Evolutionary conservation across 2,888 invertebrate genomes (phyloP).

Genomic region (Brachyptera putata): DNA sequence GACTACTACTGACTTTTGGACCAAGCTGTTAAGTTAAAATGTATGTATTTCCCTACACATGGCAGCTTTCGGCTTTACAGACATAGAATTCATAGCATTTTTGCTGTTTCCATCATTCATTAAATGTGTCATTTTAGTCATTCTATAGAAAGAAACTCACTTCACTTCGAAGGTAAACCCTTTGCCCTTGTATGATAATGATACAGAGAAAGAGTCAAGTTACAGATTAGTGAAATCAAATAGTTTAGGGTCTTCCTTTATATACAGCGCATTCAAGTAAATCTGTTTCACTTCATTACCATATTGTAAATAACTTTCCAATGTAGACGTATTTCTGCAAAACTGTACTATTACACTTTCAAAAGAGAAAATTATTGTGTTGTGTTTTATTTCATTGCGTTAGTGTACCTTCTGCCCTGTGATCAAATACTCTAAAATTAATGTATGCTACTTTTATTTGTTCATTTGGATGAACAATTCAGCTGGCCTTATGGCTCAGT

Average conservation of each 20-base stretch:
- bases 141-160: conserved; percentile 11
- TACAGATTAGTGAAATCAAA: too few species aligned
- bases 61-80: conserved; percentile 30
- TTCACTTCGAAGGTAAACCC: conserved; percentile 16
- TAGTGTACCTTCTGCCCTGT: too few species aligned
- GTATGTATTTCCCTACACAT: conserved; percentile 11
- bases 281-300: conserved; percentile 31
- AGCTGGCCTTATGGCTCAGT: too few species aligned
- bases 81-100: conserved; percentile 23
- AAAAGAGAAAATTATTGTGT: conserved; percentile 1
- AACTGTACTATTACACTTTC: conserved; percentile 32
- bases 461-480: too few species aligned
- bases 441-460: too few species aligned
- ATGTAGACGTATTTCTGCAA: conserved; percentile 34
- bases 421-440: too few species aligned
- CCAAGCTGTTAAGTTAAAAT: conserved; percentile 27
- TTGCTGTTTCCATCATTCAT: conserved; percentile 22
- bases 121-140: conserved; percentile 16
- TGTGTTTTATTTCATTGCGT: background rate
- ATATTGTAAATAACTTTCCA: conserved; percentile 31
- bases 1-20: conserved; percentile 27
- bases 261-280: conserved; percentile 31
- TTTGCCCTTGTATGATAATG: conserved; percentile 26
- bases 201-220: conserved; percentile 17
- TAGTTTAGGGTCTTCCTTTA: conserved; percentile 33